Conservation (phyloP, 37 sponge, comb jelly and placozoan genomes). For the Halisarca cf. caerulea region DNA sequence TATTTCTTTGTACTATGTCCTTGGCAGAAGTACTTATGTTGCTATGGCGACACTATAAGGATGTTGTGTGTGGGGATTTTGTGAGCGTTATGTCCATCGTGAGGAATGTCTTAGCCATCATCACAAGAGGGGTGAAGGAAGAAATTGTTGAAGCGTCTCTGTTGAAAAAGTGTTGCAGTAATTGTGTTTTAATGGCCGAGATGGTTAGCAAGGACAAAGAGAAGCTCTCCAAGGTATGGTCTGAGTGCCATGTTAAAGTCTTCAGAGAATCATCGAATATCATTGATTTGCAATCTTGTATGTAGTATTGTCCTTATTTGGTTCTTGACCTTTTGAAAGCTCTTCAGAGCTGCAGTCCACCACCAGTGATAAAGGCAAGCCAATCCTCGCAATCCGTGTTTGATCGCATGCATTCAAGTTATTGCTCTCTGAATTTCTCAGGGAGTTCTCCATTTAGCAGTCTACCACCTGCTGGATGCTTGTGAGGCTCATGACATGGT, state of each 20-base stretch:
- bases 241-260: background rate
- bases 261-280: no score
- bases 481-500: constrained; percentile 12
- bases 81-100: background rate
- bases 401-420: no score
- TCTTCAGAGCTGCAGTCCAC: background rate
- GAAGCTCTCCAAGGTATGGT: constrained; percentile 12
- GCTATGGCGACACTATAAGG: constrained; percentile 32
- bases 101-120: constrained; percentile 12
- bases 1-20: background rate
- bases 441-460: background rate
- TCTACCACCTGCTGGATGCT: background rate
- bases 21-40: background rate
- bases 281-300: no score
- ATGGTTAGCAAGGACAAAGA: background rate
- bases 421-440: background rate
- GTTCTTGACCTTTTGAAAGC: background rate
- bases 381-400: background rate
- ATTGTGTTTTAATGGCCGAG: background rate
- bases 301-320: constrained; percentile 2
- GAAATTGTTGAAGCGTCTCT: background rate
- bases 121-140: background rate
- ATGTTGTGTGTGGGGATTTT: background rate
- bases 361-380: background rate
- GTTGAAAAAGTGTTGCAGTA: background rate